These are phyloP conservation scores for Xanthia togata DNA, from an alignment of 2,888 invertebrate genomes.

Conservation along the genomic window DNA sequence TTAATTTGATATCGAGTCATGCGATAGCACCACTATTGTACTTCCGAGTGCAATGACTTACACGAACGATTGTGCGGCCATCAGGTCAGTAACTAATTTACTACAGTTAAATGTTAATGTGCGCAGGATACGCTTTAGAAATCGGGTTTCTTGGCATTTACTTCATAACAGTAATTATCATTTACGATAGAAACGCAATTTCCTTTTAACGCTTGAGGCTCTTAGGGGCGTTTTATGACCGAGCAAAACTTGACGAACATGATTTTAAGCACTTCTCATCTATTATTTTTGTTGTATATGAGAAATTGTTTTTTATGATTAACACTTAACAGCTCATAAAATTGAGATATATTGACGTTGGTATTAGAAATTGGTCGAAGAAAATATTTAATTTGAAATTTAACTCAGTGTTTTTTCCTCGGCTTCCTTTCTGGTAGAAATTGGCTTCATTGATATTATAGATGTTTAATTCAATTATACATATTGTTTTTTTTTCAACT, in stretches of 20 bases:
- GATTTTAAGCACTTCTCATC: slow-evolving; percentile 53
- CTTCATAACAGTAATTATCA: slow-evolving; percentile 76
- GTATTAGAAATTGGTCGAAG: slow-evolving; percentile 12
- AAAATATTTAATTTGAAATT: slow-evolving; percentile 2
- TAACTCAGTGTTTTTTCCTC: neutral
- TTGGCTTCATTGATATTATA: neutral
- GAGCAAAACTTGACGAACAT: slow-evolving; percentile 59
- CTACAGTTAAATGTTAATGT: slow-evolving; percentile 70
- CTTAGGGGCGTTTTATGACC: slow-evolving; percentile 63
- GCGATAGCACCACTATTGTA: slow-evolving; percentile 57
- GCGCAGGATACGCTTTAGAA: slow-evolving; percentile 72
- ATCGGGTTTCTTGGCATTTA: slow-evolving; percentile 69
- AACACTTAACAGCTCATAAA: slow-evolving; percentile 31
- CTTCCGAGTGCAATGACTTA: slow-evolving; percentile 67
- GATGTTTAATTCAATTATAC: neutral
- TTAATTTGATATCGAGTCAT: slow-evolving; percentile 62
- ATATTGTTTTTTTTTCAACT: neutral
- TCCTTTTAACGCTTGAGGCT: slow-evolving; percentile 71
- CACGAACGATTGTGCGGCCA: slow-evolving; percentile 54
- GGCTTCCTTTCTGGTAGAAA: neutral
- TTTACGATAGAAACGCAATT: slow-evolving; percentile 78
- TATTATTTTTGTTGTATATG: slow-evolving; percentile 36
- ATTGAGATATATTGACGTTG: slow-evolving; percentile 30
- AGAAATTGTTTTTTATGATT: slow-evolving; percentile 41
- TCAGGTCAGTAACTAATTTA: slow-evolving; percentile 68